Conservation (phyloP, 2,797 vertebrate genomes). For the Mallotus villosus region DNA sequence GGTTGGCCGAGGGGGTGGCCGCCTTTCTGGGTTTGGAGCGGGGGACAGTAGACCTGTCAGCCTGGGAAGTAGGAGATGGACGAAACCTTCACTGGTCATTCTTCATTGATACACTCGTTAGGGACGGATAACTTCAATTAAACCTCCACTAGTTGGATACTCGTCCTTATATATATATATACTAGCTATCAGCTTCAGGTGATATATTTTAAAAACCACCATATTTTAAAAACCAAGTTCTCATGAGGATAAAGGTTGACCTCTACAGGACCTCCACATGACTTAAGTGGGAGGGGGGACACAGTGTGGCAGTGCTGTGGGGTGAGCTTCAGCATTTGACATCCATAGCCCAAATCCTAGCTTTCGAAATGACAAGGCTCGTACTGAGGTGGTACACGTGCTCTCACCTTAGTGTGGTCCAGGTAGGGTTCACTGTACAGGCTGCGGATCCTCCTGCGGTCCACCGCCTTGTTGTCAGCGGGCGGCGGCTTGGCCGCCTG, state of each 20-base stretch:
- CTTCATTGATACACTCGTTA: too few species aligned
- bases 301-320: not conserved
- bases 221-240: not conserved
- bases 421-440: slow-evolving; percentile 92
- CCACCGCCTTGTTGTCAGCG: slow-evolving; percentile 83
- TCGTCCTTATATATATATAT: too few species aligned
- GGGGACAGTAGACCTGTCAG: slow-evolving; percentile 81
- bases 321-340: not conserved
- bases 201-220: too few species aligned
- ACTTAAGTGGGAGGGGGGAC: not conserved
- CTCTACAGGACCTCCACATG: not conserved
- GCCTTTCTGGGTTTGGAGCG: slow-evolving; percentile 94
- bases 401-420: slow-evolving; percentile 85
- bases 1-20: slow-evolving; percentile 72
- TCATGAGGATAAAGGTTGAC: not conserved
- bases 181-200: too few species aligned
- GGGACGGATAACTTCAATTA: too few species aligned
- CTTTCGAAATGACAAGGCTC: too few species aligned
- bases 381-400: not conserved
- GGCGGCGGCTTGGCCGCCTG: slow-evolving; percentile 71
- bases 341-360: too few species aligned
- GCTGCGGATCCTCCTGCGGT: slow-evolving; percentile 93
- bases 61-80: slow-evolving; percentile 72
- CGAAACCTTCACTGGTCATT: slow-evolving; percentile 22
- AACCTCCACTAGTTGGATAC: too few species aligned